phyloP scores from a whole-genome alignment of 2,113 vertebrate species.

The Tretioscincus oriximinensis region DNA sequence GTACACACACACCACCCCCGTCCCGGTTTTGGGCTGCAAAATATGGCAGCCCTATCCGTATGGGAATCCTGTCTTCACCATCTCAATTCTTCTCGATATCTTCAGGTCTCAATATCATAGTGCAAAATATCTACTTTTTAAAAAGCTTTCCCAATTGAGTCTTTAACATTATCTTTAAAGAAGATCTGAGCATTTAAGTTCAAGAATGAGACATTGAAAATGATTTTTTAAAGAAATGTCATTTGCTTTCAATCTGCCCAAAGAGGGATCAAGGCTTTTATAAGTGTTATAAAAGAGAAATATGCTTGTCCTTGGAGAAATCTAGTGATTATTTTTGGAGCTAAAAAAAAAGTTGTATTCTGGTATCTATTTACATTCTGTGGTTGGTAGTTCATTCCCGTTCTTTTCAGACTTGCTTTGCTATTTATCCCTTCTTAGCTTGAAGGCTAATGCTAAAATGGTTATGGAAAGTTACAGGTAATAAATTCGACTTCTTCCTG shows the following conservation, averaged over 20 bases:
- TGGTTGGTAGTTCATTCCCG: slow-evolving; percentile 45
- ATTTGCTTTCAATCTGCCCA: slow-evolving; percentile 2
- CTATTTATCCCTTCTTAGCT: slow-evolving; percentile 58
- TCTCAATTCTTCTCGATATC: no score
- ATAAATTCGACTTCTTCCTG: slow-evolving; percentile 54
- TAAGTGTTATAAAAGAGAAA: slow-evolving; percentile 1
- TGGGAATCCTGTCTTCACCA: no score
- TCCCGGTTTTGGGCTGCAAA: no score
- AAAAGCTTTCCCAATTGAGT: neutral
- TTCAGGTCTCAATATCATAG: neutral
- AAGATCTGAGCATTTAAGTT: neutral
- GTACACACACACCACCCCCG: no score
- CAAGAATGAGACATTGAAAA: slow-evolving; percentile 3
- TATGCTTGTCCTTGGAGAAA: slow-evolving; percentile 47
- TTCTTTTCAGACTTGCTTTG: slow-evolving; percentile 29
- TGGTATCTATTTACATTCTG: slow-evolving; percentile 44
- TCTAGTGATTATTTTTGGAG: slow-evolving; percentile 51
- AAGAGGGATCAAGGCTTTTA: neutral
- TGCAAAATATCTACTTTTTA: neutral
- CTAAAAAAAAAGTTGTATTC: slow-evolving; percentile 45
- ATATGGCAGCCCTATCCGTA: no score
- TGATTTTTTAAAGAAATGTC: slow-evolving; percentile 23
- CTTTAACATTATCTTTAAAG: neutral
- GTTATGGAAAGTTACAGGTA: slow-evolving; percentile 59
- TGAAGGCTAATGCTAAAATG: slow-evolving; percentile 50